Base-by-base conservation (phyloP, 2,888 invertebrate species). In the Dasysyrphus tricinctus region DNA sequence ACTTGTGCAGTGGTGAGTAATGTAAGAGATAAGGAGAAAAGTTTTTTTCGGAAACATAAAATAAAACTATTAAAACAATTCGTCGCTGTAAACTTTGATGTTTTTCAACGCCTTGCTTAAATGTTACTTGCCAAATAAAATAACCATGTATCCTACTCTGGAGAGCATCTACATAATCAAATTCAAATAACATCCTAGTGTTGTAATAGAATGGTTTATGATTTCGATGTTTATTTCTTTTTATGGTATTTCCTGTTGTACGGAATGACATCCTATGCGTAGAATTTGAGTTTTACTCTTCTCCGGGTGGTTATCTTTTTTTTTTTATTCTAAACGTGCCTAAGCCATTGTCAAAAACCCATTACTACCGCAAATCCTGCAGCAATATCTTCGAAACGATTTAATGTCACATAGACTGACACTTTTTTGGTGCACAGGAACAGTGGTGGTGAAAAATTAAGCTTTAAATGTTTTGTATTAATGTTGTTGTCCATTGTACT, bases 341-440 rank as follows among this genome's bases (percentile, higher is more conserved):
- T 82, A 61, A 78, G 78, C 81, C 81, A 67, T 82, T 82, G 72
- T 82, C 81, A 82, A 73, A 82, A 67, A 70, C 67, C 69, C 78
- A 79, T 82, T 79, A 78, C 56, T 47, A 73, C 74, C 82, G 49
- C 82, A 82, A 82, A 78, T 82, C 77, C 74, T 69, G 56, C 32
- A 78, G 82, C 44, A 69, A 74, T 82, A 59, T 67, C 56, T 79
- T 73, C 69, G 47, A 39, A 69, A 56, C 82, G 49, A 82, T 82
- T 82, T 73, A 77, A 61, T 72, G 42, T 54, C 42, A 67, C 19
- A 42, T 12, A 42, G 32, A 37, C 24, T 47, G 44, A 32, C 37
- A 14, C 3, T 63, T 29, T 54, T 47, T 49, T 63, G 42, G 12
- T 65, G 42, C 57, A 70, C 49, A 57, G 32, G n/a, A 32, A 82